phyloP scores from a whole-genome alignment of 30 jellyfish, hydroid and myxozoan genomes.

The Morbakka virulenta region DNA sequence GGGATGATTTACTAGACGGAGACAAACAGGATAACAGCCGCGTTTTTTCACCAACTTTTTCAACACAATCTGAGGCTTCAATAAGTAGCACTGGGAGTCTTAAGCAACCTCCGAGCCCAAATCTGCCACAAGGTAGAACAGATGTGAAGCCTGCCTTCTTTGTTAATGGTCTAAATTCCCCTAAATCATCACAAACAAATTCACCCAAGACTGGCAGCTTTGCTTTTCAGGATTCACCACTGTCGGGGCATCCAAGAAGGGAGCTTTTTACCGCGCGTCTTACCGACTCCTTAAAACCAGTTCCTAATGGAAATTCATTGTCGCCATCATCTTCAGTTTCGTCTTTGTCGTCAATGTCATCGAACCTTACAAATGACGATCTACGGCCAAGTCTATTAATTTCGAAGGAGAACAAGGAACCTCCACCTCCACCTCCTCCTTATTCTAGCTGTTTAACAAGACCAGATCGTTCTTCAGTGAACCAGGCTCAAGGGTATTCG shows the following conservation, averaged over 20 bases:
- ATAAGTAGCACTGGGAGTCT: conserved; percentile 17
- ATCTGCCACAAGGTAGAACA: conserved; percentile 67
- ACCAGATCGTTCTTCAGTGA: neutral
- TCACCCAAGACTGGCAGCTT: conserved; percentile 3
- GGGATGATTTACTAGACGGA: conserved; percentile 45
- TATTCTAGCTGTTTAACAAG: neutral
- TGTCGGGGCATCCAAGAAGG: conserved; percentile 22
- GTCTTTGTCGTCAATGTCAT: conserved; percentile 74
- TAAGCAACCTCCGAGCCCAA: conserved; percentile 15
- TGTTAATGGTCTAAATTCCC: conserved; percentile 26
- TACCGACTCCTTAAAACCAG: neutral
- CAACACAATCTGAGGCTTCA: conserved; percentile 54
- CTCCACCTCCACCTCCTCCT: neutral
- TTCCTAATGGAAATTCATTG: conserved; percentile 4
- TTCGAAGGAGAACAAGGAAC: neutral
- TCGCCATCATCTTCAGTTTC: conserved; percentile 88
- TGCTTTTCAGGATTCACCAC: conserved; percentile 17
- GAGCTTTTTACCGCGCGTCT: neutral
- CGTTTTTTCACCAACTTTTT: conserved; percentile 13
- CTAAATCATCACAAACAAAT: neutral
- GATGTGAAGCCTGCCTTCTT: conserved; percentile 57
- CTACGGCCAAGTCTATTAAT: neutral
- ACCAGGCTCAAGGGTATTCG: neutral
- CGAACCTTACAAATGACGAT: conserved; percentile 24
- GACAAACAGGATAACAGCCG: conserved; percentile 7